Conservation (phyloP, 2,113 vertebrate species). For the Onychostruthus taczanowskii region DNA sequence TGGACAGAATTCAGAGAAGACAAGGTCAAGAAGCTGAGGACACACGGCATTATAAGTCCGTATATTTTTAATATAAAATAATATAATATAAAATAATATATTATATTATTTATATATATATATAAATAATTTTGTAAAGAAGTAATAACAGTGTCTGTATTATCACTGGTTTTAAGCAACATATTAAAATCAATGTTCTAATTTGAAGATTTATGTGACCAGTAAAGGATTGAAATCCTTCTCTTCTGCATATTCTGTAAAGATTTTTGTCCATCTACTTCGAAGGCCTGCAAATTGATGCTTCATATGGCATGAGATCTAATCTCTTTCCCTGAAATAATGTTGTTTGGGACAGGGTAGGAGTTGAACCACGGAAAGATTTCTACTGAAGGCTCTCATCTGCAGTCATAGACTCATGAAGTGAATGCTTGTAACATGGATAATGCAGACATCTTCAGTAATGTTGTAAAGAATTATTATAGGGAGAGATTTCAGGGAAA, state of each 20-base stretch:
- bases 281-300: not conserved
- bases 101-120: too few species aligned
- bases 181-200: accelerated
- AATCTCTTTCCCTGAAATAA: not conserved
- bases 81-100: too few species aligned
- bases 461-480: not conserved
- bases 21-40: not conserved
- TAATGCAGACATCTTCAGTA: not conserved
- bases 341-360: not conserved
- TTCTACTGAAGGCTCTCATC: not conserved
- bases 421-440: not conserved
- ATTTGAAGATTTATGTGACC: not conserved
- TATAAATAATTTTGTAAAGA: not conserved
- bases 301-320: not conserved
- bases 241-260: not conserved
- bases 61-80: too few species aligned
- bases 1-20: not conserved
- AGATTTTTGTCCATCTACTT: not conserved
- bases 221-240: not conserved
- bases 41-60: not conserved
- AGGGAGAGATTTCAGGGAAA: not conserved
- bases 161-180: not conserved
- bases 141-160: not conserved
- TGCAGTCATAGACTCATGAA: not conserved
- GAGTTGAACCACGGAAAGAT: not conserved